Evolutionary conservation across 2,888 invertebrate genomes (phyloP).

Genomic region (Stenolophus ochropezus): DNA sequence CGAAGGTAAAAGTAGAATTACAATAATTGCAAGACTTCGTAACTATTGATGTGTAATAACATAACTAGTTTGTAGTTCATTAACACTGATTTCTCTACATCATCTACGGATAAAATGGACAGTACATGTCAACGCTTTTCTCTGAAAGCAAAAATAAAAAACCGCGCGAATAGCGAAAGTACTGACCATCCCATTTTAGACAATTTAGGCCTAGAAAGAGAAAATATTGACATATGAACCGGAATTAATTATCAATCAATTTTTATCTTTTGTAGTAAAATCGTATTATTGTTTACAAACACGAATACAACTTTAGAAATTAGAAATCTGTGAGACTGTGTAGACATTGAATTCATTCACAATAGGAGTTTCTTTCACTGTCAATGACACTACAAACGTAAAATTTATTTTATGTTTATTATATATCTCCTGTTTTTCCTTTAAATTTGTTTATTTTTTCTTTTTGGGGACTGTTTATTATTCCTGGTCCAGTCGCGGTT

Average conservation of each 20-base stretch:
- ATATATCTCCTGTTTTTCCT: no score
- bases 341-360: slow-evolving; percentile 1
- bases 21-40: not conserved
- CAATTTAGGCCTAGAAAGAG: not conserved
- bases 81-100: not conserved
- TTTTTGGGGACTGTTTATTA: no score
- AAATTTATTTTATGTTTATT: no score
- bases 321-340: not conserved
- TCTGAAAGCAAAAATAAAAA: not conserved
- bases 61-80: not conserved
- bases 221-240: not conserved
- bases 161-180: not conserved
- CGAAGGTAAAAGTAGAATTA: not conserved
- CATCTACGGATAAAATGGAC: not conserved
- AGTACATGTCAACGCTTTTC: not conserved
- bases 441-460: no score
- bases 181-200: not conserved
- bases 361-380: slow-evolving; percentile 17
- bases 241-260: not conserved
- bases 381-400: slow-evolving; percentile 10
- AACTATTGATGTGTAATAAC: not conserved
- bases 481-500: no score
- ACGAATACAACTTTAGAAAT: not conserved
- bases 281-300: slow-evolving; percentile 8
- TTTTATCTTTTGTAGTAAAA: not conserved